phyloP scores from a whole-genome alignment of 2,888 invertebrate species.

The Hololepta plana region DNA sequence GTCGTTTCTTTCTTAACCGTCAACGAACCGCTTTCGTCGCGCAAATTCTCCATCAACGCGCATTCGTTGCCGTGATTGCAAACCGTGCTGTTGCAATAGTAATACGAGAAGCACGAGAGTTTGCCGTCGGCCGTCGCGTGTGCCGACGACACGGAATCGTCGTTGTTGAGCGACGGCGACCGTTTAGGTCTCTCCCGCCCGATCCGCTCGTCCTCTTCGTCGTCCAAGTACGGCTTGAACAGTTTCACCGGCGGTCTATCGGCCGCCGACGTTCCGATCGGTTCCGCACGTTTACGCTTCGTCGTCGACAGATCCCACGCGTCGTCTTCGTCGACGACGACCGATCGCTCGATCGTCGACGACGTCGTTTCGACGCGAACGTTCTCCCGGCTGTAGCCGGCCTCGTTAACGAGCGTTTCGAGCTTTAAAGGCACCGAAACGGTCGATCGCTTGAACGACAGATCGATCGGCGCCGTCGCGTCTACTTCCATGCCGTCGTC shows the following conservation, averaged over 20 bases:
- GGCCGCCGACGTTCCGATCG: not conserved
- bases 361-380: constrained; percentile 5
- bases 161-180: too few relatives aligned
- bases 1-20: too few relatives aligned
- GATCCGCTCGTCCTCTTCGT: constrained; percentile 34
- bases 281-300: constrained; percentile 11
- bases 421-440: not conserved
- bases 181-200: too few relatives aligned
- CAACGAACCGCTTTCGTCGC: too few relatives aligned
- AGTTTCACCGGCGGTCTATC: constrained; percentile 46
- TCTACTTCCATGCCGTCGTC: too few relatives aligned
- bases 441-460: too few relatives aligned
- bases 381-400: constrained; percentile 6
- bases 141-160: too few relatives aligned
- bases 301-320: constrained; percentile 26
- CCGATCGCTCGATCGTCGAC: constrained; percentile 6
- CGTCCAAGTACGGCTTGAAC: constrained; percentile 59
- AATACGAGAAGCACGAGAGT: constrained; percentile 5
- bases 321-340: constrained; percentile 13
- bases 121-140: constrained; percentile 5
- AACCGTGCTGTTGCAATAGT: too few relatives aligned
- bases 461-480: too few relatives aligned
- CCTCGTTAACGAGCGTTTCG: constrained; percentile 9
- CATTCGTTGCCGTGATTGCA: too few relatives aligned
- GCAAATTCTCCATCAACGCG: too few relatives aligned